These are phyloP conservation scores for Branchinecta lindahli DNA, from an alignment of 1,140 invertebrate genomes.

Conservation along the genomic window DNA sequence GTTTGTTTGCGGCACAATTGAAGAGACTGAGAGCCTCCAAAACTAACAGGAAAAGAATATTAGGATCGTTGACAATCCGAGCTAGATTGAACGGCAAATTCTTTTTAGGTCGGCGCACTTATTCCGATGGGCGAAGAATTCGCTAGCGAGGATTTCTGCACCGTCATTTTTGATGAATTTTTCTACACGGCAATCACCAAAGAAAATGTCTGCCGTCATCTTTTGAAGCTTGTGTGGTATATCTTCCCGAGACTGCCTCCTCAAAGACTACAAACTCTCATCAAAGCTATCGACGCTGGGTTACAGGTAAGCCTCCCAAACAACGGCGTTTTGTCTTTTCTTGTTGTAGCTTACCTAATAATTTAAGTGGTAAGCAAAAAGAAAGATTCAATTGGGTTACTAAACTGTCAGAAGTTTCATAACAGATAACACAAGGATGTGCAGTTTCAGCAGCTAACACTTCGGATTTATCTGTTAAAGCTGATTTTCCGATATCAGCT, in stretches of 20 bases:
- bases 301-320: conserved; percentile 26
- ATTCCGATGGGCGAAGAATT: conserved; percentile 85
- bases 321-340: neutral
- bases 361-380: neutral
- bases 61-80: too few species aligned
- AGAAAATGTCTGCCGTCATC: conserved; percentile 84
- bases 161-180: conserved; percentile 89
- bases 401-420: neutral
- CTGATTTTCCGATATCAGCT: too few species aligned
- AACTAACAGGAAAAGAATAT: neutral
- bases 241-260: conserved; percentile 70
- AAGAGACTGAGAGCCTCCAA: too few species aligned
- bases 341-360: neutral
- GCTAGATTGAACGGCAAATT: too few species aligned
- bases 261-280: conserved; percentile 55
- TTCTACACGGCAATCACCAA: conserved; percentile 71
- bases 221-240: conserved; percentile 82
- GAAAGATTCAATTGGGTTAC: neutral
- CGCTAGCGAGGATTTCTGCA: conserved; percentile 82
- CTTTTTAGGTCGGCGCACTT: conserved; percentile 53
- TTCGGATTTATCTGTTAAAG: neutral
- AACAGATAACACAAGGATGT: neutral
- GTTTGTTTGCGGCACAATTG: too few species aligned
- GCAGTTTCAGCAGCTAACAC: neutral
- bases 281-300: conserved; percentile 74